phyloP scores from a whole-genome alignment of 2,888 invertebrate genomes.

The Parasteatoda lunata region DNA sequence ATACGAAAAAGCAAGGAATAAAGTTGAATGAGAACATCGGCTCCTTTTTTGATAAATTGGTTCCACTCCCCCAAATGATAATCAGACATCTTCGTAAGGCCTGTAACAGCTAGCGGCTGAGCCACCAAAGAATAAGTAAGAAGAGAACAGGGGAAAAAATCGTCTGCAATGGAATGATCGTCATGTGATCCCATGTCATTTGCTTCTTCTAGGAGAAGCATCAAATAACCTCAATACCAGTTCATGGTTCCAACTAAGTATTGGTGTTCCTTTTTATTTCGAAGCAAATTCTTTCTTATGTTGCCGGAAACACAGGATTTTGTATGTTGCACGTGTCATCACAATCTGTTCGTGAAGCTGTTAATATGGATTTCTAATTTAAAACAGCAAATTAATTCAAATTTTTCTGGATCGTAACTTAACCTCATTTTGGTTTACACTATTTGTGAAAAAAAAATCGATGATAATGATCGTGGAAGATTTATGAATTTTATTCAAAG shows the following conservation, averaged over 20 bases:
- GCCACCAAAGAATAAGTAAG: conserved; percentile 39
- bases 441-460: too few species aligned
- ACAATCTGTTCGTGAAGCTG: neutral
- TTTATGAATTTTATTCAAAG: too few species aligned
- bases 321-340: neutral
- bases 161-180: neutral
- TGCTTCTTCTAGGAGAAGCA: conserved; percentile 11
- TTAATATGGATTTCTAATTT: neutral
- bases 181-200: conserved; percentile 42
- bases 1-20: neutral
- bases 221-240: conserved; percentile 21
- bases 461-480: too few species aligned
- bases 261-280: conserved; percentile 26
- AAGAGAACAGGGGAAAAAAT: conserved; percentile 7
- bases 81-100: conserved; percentile 52
- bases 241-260: conserved; percentile 9
- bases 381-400: neutral
- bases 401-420: neutral
- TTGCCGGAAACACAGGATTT: neutral
- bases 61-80: conserved; percentile 58
- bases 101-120: conserved; percentile 31
- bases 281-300: neutral
- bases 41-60: conserved; percentile 56
- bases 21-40: conserved; percentile 52
- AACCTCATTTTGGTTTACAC: too few species aligned